These are phyloP conservation scores for Sarcophaga bullata DNA, from an alignment of 1,140 invertebrate genomes.

Conservation along the genomic window DNA sequence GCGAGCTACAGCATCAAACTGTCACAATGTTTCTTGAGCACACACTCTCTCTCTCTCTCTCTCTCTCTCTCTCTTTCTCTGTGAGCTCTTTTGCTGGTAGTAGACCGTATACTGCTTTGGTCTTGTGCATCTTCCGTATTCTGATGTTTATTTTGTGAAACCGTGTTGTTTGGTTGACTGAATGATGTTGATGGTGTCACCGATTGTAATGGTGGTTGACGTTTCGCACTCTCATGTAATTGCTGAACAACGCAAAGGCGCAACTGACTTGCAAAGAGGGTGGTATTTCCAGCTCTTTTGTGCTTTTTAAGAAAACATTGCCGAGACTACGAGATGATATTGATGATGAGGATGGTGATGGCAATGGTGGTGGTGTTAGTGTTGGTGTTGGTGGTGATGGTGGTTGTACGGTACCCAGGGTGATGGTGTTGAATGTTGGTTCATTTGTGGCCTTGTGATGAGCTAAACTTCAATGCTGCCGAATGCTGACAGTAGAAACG, in stretches of 20 bases:
- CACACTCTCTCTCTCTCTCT: background rate
- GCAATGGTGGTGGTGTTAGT: constrained; percentile 9
- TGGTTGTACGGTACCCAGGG: no score
- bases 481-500: background rate
- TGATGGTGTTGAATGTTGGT: constrained; percentile 48
- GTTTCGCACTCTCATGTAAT: constrained; percentile 35
- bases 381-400: background rate
- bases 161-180: constrained; percentile 57
- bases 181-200: constrained; percentile 46
- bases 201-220: constrained; percentile 39
- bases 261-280: background rate
- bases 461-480: background rate
- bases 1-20: background rate
- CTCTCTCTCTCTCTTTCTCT: background rate
- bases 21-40: constrained; percentile 14
- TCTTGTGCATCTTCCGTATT: no score
- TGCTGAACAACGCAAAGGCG: background rate
- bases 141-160: no score
- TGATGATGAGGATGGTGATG: background rate
- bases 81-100: background rate
- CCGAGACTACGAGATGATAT: no score
- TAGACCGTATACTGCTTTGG: background rate
- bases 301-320: background rate
- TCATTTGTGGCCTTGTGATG: constrained; percentile 33
- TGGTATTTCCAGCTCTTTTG: background rate